Conservation (phyloP, 2,113 vertebrate genomes). For the Suncus etruscus region DNA sequence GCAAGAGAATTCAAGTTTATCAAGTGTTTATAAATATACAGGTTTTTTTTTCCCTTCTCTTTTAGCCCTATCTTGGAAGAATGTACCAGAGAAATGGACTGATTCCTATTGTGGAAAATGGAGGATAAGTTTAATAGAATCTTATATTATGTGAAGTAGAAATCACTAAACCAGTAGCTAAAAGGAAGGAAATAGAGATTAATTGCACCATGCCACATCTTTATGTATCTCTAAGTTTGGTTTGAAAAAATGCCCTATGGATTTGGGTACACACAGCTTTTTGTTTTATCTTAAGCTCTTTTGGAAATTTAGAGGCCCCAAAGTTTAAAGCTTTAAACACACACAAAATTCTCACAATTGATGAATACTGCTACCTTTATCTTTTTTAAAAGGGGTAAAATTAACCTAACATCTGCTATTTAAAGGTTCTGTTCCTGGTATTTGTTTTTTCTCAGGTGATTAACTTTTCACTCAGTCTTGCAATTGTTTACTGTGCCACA, state of each 20-base stretch:
- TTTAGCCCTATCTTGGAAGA: background rate
- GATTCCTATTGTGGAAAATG: background rate
- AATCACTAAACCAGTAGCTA: background rate
- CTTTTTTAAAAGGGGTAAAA: background rate
- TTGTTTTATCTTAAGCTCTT: background rate
- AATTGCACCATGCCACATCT: too few species aligned
- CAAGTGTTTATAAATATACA: background rate
- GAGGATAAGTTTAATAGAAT: background rate
- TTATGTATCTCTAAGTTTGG: background rate
- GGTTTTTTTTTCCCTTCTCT: background rate
- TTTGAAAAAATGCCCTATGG: background rate
- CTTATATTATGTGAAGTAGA: background rate
- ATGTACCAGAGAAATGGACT: background rate
- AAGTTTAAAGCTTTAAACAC: background rate
- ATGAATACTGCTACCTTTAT: background rate
- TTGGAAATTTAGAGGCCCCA: background rate
- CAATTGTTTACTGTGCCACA: background rate
- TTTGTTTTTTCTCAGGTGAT: too few species aligned
- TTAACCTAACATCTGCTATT: background rate
- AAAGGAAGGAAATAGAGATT: background rate
- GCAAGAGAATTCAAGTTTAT: background rate
- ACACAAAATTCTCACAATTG: slow-evolving; percentile 16
- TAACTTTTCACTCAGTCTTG: too few species aligned
- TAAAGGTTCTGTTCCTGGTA: too few species aligned
- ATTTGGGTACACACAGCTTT: background rate